These are phyloP conservation scores for Poicephalus meyeri DNA, from an alignment of 2,113 vertebrate species.

Conservation along the genomic window DNA sequence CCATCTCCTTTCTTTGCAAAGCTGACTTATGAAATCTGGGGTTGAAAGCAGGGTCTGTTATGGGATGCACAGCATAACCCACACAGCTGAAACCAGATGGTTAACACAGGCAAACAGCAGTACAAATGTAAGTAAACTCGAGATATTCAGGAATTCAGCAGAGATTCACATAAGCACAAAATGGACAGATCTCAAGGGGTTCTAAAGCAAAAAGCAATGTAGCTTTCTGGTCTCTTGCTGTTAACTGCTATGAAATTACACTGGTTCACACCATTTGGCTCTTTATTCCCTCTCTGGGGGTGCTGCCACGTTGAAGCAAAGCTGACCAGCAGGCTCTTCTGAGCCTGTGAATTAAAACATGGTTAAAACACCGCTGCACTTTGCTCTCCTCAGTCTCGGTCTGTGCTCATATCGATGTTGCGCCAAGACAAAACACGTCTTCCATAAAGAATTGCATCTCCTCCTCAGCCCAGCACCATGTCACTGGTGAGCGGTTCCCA, in stretches of 20 bases:
- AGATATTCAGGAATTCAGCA: background rate
- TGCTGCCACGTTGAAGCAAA: background rate
- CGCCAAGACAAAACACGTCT: background rate
- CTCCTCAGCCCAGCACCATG: background rate
- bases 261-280: background rate
- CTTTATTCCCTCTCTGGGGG: background rate
- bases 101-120: background rate
- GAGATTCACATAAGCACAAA: background rate
- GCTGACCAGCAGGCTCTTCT: background rate
- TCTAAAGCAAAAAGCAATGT: background rate
- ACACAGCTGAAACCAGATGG: background rate
- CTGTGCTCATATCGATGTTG: background rate
- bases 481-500: conserved; percentile 8
- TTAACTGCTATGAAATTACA: background rate
- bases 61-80: background rate
- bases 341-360: background rate
- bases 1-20: background rate
- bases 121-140: background rate
- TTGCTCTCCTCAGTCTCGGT: background rate
- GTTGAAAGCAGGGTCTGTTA: background rate
- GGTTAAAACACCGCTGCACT: background rate
- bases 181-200: background rate
- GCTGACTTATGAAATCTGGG: background rate
- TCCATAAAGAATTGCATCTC: background rate
- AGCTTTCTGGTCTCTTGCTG: background rate